Conservation (phyloP, 2,113 vertebrate species). For the Merops nubicus region DNA sequence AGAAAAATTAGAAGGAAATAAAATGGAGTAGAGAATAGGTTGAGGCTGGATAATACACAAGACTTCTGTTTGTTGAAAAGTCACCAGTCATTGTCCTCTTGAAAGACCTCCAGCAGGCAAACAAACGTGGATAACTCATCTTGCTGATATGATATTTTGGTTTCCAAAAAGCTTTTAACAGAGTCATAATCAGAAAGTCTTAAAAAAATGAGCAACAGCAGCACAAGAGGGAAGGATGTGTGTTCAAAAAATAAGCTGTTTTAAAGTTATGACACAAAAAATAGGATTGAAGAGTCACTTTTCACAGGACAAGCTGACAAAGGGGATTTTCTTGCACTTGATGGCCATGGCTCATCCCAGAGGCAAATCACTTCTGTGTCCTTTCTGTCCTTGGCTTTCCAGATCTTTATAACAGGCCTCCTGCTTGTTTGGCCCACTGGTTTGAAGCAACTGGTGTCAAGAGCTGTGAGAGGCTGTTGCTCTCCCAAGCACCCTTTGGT, state of each 20-base stretch:
- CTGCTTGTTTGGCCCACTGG: not conserved
- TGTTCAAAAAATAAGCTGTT: no score
- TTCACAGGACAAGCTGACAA: not conserved
- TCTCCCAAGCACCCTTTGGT: no score
- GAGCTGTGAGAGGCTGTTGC: not conserved
- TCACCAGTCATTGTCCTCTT: not conserved
- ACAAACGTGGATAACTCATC: no score
- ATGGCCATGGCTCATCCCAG: not conserved
- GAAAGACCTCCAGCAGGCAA: no score
- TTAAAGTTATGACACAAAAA: no score
- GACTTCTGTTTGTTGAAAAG: not conserved
- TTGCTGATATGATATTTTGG: no score
- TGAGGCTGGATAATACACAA: not conserved
- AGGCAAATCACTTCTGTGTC: not conserved
- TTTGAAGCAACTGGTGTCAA: not conserved
- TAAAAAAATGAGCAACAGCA: no score
- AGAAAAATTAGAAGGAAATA: not conserved
- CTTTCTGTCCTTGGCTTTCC: not conserved
- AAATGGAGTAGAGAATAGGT: not conserved
- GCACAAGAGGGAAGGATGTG: no score
- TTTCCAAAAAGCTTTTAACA: no score
- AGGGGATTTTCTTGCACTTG: not conserved
- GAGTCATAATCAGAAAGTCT: no score
- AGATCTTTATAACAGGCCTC: not conserved
- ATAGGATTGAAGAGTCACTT: no score